These are phyloP conservation scores for Coilia nasus DNA, from an alignment of 2,797 vertebrate species.

Conservation along the genomic window DNA sequence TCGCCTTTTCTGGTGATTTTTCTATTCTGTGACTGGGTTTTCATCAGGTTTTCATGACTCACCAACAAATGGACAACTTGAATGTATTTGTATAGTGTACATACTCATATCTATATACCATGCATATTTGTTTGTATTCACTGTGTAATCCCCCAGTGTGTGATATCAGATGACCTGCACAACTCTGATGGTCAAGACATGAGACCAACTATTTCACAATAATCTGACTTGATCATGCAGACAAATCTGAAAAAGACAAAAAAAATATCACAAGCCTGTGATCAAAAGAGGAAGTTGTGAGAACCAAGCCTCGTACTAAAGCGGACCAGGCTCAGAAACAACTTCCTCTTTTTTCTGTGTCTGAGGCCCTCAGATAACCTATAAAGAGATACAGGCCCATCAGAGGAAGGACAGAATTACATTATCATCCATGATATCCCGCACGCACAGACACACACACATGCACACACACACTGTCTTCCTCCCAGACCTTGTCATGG, in stretches of 20 bases:
- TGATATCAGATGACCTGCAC: constrained; percentile 2
- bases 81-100: not conserved
- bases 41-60: not conserved
- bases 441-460: not conserved
- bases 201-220: constrained; percentile 7
- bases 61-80: not conserved
- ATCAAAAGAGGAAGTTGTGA: constrained; percentile 72
- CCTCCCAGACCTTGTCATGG: not conserved
- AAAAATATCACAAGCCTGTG: constrained; percentile 62
- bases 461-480: not conserved
- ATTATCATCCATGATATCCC: no score
- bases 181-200: not conserved
- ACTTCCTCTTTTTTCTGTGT: constrained; percentile 67
- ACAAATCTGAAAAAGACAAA: constrained; percentile 57
- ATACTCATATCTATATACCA: not conserved
- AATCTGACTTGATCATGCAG: not conserved
- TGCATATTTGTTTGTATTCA: not conserved
- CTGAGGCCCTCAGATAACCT: not conserved
- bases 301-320: constrained; percentile 57
- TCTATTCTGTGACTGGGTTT: not conserved
- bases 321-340: constrained; percentile 51
- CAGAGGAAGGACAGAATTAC: no score
- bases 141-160: not conserved
- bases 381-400: no score
- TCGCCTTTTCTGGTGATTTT: not conserved